Evolutionary conservation across 2,113 vertebrate genomes (phyloP).

Genomic region (Mola mola): DNA sequence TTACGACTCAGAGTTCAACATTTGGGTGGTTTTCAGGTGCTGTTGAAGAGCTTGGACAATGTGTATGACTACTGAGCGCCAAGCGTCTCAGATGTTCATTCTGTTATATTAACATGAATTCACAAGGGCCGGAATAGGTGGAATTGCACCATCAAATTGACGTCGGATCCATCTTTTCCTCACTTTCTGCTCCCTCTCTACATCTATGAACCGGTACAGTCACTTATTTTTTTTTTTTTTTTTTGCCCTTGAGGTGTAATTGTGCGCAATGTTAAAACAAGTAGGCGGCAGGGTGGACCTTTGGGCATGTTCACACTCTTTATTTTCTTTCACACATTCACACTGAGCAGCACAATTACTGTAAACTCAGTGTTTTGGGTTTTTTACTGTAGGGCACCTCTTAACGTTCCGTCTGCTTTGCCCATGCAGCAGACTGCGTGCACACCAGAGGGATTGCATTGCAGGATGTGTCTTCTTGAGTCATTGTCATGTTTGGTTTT

Average conservation of each 20-base stretch:
- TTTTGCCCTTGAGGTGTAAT: slow-evolving; percentile 36
- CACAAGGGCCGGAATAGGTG: slow-evolving; percentile 3
- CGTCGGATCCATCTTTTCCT: slow-evolving; percentile 36
- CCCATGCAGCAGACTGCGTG: slow-evolving; percentile 21
- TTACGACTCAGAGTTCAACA: not conserved
- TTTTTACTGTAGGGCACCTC: slow-evolving; percentile 46
- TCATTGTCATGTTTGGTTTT: slow-evolving; percentile 24
- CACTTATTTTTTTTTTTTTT: not conserved
- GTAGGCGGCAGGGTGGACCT: slow-evolving; percentile 24
- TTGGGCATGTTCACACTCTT: slow-evolving; percentile 14
- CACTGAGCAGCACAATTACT: slow-evolving; percentile 10
- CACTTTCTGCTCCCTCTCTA: not conserved
- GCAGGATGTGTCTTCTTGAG: slow-evolving; percentile 28
- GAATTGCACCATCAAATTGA: slow-evolving; percentile 22
- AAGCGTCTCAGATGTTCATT: slow-evolving; percentile 1
- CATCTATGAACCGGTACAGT: not conserved
- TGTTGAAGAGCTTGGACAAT: not conserved
- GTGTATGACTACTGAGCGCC: slow-evolving; percentile 15
- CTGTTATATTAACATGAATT: slow-evolving; percentile 10
- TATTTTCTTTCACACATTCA: not conserved
- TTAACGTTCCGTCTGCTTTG: slow-evolving; percentile 40
- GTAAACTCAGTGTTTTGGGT: slow-evolving; percentile 25
- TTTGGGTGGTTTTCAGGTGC: slow-evolving; percentile 16
- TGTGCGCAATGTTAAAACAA: slow-evolving; percentile 46
- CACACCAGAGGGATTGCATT: slow-evolving; percentile 22